Base-by-base conservation (phyloP, 2,888 invertebrate species). In the Muscina levida region DNA sequence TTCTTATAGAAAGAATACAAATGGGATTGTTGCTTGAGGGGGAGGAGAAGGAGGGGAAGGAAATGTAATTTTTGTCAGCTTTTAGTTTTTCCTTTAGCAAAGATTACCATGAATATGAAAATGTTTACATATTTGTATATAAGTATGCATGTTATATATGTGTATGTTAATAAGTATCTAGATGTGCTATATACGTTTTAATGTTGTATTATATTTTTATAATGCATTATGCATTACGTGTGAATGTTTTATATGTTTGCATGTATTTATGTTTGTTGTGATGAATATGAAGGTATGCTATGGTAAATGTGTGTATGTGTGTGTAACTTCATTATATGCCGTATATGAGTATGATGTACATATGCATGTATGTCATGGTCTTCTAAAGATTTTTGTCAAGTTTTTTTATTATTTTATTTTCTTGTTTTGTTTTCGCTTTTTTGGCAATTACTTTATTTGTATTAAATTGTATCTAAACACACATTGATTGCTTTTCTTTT, bases 341-440 rank as follows among this genome's bases (percentile, higher is more conserved):
- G n/a, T n/a, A n/a, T n/a, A n/a, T n/a, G n/a, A n/a, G 15, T 65
- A 44, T 73, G 48, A 77, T 82, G 79, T 81, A n/a, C n/a, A n/a
- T n/a, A 81, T 82, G 76, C 79, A 82, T 81, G 85, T 83, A 86
- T 84, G 86, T 84, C 85, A 84, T 65, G 85, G 87, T 87, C 85
- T 86, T 84, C 83, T 84, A 85, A 83, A 85, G 85, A 85, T 86
- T 86, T 81, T 78, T 71, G 44, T n/a, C 24, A 57, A 31, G 2
- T n/a, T 57, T 59, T 48, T 59, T 46, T 17, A n/a, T 39, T 70
- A n/a, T 22, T 37, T 44, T 57, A 19, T 39, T 19, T 71, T 39
- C 6, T 10, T 59, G 6, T n/a, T n/a, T n/a, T 67, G 1, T n/a
- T 48, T 48, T 66, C 19, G 15, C 31, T 42, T 76, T n/a, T 71